phyloP scores from a whole-genome alignment of 2,888 invertebrate genomes.

The Amblyteles armatorius region DNA sequence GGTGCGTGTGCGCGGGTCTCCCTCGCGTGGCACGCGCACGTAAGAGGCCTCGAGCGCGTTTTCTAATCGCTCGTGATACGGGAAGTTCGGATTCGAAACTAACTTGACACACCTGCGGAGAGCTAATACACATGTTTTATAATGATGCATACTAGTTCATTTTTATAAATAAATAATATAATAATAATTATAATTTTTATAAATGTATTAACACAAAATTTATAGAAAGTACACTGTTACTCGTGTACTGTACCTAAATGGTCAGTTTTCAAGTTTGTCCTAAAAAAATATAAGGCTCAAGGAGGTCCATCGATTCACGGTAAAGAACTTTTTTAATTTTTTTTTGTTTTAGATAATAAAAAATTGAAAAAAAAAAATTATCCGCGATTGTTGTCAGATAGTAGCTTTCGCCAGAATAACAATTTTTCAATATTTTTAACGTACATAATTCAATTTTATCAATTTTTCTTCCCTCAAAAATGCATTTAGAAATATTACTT shows the following conservation, averaged over 20 bases:
- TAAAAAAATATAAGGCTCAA: too few relatives aligned
- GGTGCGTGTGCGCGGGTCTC: constrained; percentile 2
- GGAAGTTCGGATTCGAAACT: constrained; percentile 6
- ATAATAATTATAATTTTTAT: too few relatives aligned
- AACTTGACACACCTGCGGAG: not conserved
- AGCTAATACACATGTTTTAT: not conserved
- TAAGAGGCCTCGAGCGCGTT: constrained; percentile 34
- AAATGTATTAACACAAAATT: not conserved
- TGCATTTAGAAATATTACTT: too few relatives aligned
- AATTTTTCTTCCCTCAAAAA: too few relatives aligned
- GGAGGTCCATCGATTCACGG: too few relatives aligned
- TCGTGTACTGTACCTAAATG: not conserved
- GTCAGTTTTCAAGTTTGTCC: not conserved
- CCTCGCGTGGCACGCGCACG: constrained; percentile 39
- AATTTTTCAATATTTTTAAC: too few relatives aligned
- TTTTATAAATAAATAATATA: not conserved
- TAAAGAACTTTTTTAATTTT: too few relatives aligned
- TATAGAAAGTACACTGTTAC: not conserved
- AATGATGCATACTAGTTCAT: not conserved
- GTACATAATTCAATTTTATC: too few relatives aligned
- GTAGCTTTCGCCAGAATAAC: too few relatives aligned
- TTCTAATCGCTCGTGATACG: constrained; percentile 34
- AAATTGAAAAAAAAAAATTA: too few relatives aligned
- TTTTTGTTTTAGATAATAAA: too few relatives aligned
- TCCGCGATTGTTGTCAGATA: not conserved